A percentile compares a stretch with the other conserved stretches of the same genome.
phyloP scores from a whole-genome alignment of 2,113 vertebrate species.

The Esox niger region DNA sequence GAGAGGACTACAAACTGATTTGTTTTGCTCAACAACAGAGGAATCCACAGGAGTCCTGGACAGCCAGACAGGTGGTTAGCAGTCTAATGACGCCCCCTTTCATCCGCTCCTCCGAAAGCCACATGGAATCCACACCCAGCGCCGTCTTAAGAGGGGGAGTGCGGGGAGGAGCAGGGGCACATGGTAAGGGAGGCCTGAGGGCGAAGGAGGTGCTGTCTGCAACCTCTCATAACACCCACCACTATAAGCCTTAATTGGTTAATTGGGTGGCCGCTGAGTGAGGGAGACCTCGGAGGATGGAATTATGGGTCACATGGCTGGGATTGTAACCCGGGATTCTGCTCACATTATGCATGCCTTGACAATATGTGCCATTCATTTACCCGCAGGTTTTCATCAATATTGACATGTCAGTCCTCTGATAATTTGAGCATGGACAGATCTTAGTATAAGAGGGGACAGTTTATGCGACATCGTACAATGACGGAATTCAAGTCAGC shows the following conservation, averaged over 20 bases:
- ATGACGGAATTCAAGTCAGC: too few relatives aligned
- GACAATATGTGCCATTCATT: too few relatives aligned
- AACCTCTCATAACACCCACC: slow-evolving; percentile 31
- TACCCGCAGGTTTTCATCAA: too few relatives aligned
- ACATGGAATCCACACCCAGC: background rate
- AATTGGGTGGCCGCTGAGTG: slow-evolving; percentile 17
- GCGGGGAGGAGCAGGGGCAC: background rate
- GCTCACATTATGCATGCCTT: too few relatives aligned
- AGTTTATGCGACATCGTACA: too few relatives aligned
- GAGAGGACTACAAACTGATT: too few relatives aligned
- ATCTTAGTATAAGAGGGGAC: too few relatives aligned
- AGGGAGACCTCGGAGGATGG: slow-evolving; percentile 31
- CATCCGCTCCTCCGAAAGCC: background rate
- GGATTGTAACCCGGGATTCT: background rate
- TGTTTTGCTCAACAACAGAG: too few relatives aligned
- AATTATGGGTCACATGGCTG: slow-evolving; percentile 24
- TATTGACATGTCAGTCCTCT: too few relatives aligned
- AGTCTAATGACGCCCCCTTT: background rate
- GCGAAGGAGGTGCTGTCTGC: slow-evolving; percentile 26
- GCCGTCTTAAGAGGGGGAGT: background rate
- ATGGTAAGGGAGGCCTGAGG: background rate
- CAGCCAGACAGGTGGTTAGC: too few relatives aligned
- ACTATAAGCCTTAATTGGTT: slow-evolving; percentile 6
- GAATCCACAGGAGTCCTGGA: too few relatives aligned
- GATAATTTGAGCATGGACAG: too few relatives aligned